Evolutionary conservation across 1,140 invertebrate genomes (phyloP), one percentile per base, ranked within the genome.

Genomic region (Drosophila simulans): DNA sequence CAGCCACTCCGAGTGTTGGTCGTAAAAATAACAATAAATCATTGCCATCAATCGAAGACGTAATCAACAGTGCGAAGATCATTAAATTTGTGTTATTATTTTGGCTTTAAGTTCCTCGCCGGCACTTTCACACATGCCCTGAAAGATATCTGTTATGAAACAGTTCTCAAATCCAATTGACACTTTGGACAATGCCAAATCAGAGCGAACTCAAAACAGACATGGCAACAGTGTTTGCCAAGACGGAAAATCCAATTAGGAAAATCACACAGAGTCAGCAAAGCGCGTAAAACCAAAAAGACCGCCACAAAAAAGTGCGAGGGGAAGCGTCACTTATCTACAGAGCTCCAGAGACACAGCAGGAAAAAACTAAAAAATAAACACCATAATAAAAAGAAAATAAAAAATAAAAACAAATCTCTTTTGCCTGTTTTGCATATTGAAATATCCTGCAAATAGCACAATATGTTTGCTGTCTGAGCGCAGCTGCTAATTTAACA

Each of bases 401-500:
- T 20, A 12, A 12, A 11, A 27, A n/a, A 15, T 8, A 49, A 70
- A 40, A 71, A 34, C 34, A 34, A 70, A 58, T 25, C n/a, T 55
- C 22, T 37, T 40, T 31, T 4, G 7, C 35, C 13, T 12, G 51
- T 53, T 35, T 57, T 58, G 54, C 56, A 20, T 42, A 22, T 56
- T 63, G 39, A 77, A 77, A 52, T 75, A 71, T 80, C 77, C 77
- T 80, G 59, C 20, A 20, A 58, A 31, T 22, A 37, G 40, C 56
- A 62, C 60, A 48, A 43, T 20, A 20, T 45, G 64, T 70, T 65
- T 56, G 58, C 51, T 58, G 39, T 45, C 42, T 46, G 43, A 60
- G 46, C 51, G 58, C 81, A 85, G 82, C 82, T 85, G 81, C 56
- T 86, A 86, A 85, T 85, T 86, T 73, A 69, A 49, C 45, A 51